Evolutionary conservation across 2,797 vertebrate genomes (phyloP).

Genomic region (Furcifer pardalis): DNA sequence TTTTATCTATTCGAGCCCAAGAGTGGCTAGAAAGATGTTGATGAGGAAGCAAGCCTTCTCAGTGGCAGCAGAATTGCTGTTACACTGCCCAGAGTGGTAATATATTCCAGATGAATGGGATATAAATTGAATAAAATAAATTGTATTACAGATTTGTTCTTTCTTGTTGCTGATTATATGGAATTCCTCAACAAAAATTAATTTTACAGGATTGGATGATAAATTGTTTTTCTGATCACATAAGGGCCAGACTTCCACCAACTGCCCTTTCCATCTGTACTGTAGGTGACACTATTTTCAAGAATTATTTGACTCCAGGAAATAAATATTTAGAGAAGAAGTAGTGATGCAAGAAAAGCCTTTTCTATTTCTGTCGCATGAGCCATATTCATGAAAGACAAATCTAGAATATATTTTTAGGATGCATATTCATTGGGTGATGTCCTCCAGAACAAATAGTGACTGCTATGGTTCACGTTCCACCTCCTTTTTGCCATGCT

Average conservation of each 20-base stretch:
- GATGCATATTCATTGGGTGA: background rate
- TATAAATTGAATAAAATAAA: no score
- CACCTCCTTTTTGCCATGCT: background rate
- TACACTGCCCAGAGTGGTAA: no score
- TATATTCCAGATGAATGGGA: no score
- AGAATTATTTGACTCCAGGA: background rate
- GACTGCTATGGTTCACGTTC: background rate
- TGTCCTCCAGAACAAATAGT: background rate
- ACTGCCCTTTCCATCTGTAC: no score
- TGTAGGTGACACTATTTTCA: background rate
- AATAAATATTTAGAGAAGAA: background rate
- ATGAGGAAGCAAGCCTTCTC: no score
- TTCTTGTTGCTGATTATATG: constrained; percentile 5
- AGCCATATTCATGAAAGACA: no score
- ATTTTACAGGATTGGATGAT: background rate
- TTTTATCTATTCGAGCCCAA: constrained; percentile 28
- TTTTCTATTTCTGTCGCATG: background rate
- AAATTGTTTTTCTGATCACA: background rate
- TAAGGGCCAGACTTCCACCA: background rate
- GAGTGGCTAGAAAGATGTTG: no score
- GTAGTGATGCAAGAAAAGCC: background rate
- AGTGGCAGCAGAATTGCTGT: no score
- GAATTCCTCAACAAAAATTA: background rate
- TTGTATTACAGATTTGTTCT: background rate
- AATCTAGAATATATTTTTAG: background rate